A percentile compares a stretch with the other conserved stretches of the same genome.
Conservation (phyloP, 2,888 invertebrate genomes). For the Cyrtodaria siliqua region DNA sequence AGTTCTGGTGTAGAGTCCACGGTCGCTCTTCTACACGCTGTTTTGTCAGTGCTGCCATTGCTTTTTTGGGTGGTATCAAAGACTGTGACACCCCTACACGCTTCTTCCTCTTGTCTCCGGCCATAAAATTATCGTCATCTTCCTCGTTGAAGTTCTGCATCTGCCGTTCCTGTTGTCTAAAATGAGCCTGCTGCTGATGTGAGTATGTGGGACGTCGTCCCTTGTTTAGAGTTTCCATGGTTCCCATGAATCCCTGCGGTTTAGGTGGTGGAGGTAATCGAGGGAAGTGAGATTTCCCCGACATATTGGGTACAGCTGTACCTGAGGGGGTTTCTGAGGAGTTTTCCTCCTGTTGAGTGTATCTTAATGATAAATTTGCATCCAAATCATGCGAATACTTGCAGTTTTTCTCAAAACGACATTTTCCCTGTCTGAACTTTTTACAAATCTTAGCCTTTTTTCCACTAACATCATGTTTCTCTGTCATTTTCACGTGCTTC, state of each 20-base stretch:
- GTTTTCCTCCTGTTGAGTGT: slow-evolving; percentile 19
- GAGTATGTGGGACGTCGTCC: background rate
- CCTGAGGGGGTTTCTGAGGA: background rate
- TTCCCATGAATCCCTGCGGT: slow-evolving; percentile 58
- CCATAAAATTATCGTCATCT: slow-evolving; percentile 84
- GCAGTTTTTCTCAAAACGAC: slow-evolving; percentile 96
- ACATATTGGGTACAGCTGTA: background rate
- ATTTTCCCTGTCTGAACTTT: slow-evolving; percentile 96
- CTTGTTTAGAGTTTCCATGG: slow-evolving; percentile 32
- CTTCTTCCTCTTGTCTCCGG: slow-evolving; percentile 88
- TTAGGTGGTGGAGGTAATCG: slow-evolving; percentile 38
- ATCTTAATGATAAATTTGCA: slow-evolving; percentile 71
- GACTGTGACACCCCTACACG: slow-evolving; percentile 92
- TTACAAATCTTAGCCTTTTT: slow-evolving; percentile 94
- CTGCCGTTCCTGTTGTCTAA: slow-evolving; percentile 33
- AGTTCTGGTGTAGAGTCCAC: slow-evolving; percentile 76
- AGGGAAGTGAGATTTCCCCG: slow-evolving; percentile 4
- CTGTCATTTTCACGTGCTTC: slow-evolving; percentile 96
- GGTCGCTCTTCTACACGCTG: slow-evolving; percentile 81
- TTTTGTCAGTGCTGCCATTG: slow-evolving; percentile 88
- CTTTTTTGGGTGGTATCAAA: slow-evolving; percentile 94
- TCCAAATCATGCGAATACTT: slow-evolving; percentile 95
- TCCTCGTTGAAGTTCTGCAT: slow-evolving; percentile 39
- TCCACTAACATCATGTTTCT: slow-evolving; percentile 86
- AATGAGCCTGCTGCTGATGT: slow-evolving; percentile 16